Conservation (phyloP, 2,797 vertebrate species). For the Brotula barbata region DNA sequence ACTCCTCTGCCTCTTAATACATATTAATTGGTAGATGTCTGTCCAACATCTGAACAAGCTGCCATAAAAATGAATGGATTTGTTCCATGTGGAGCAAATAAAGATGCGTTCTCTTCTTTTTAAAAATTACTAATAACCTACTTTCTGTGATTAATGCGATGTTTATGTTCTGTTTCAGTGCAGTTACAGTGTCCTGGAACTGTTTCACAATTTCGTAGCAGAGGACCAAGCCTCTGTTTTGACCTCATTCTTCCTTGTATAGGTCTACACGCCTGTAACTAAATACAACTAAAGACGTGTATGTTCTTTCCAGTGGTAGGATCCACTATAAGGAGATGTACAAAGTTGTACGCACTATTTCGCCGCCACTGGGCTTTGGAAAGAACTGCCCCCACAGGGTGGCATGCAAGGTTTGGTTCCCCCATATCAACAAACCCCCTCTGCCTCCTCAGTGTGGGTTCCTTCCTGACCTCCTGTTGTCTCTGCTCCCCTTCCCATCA, state of each 20-base stretch:
- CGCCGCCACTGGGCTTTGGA: slow-evolving; percentile 99
- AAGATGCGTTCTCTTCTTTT: too few relatives aligned
- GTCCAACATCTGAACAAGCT: not conserved
- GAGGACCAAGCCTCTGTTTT: slow-evolving; percentile 5
- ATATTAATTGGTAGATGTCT: not conserved
- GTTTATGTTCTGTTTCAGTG: not conserved
- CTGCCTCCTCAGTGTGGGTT: slow-evolving; percentile 52
- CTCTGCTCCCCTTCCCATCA: slow-evolving; percentile 44
- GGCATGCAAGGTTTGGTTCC: slow-evolving; percentile 99
- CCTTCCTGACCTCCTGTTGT: slow-evolving; percentile 73
- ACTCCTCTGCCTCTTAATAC: too few relatives aligned
- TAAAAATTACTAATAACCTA: too few relatives aligned
- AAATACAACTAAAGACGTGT: slow-evolving; percentile 76
- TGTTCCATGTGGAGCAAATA: too few relatives aligned
- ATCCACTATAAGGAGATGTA: slow-evolving; percentile 99
- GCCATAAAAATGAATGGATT: not conserved
- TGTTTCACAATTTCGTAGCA: not conserved
- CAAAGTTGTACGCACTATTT: slow-evolving; percentile 99
- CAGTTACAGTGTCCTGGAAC: slow-evolving; percentile 6
- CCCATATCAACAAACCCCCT: slow-evolving; percentile 55
- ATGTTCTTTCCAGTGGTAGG: slow-evolving; percentile 98
- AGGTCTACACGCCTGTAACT: slow-evolving; percentile 21
- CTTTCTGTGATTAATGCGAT: too few relatives aligned
- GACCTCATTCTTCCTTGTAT: not conserved
- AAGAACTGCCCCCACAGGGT: slow-evolving; percentile 99